Evolutionary conservation across 2,797 vertebrate genomes (phyloP), one percentile per base, ranked within the genome.

Genomic region (Alca torda): DNA sequence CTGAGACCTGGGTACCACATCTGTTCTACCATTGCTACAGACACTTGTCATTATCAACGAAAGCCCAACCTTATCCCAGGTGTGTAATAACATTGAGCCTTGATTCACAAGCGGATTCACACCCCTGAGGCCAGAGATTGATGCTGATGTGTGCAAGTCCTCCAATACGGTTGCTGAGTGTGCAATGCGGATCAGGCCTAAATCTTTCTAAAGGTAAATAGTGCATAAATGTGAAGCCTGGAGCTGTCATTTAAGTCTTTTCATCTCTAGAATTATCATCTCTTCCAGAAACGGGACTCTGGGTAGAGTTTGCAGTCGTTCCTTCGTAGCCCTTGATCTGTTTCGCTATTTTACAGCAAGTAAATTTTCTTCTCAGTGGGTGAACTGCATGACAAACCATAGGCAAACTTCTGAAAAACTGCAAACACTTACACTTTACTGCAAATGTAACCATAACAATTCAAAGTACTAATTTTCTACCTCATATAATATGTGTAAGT

Each of bases 391-490:
- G 86, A 96, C n/a, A 89, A 96, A 96, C 96, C 95, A 87, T 79
- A 92, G 96, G 89, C 91, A 96, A 97, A 97, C 96, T 97, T 97
- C 87, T 96, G 94, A 96, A 97, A 97, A 98, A 92, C 96, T 96
- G 97, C 96, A 96, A 96, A 97, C 96, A 93, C 95, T 97, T 97
- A 96, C 79, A 92, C 89, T 97, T 98, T 98, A 97, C 96, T 98
- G 93, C 96, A 96, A 95, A 96, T 96, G 96, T 95, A 97, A 96
- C 96, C 95, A 98, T 97, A 97, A 97, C 96, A 97, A 97, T 97
- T 97, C 96, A 91, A 94, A 97, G 97, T 97, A 96, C 97, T 98
- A 97, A 98, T 97, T 98, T 98, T 97, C 96, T 97, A 97, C 85
- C 94, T 98, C 97, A 97, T 97, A 98, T 97, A 98, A 96, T 97